Evolutionary conservation across 2,113 vertebrate species (phyloP).

Genomic region (Theristicus caerulescens): DNA sequence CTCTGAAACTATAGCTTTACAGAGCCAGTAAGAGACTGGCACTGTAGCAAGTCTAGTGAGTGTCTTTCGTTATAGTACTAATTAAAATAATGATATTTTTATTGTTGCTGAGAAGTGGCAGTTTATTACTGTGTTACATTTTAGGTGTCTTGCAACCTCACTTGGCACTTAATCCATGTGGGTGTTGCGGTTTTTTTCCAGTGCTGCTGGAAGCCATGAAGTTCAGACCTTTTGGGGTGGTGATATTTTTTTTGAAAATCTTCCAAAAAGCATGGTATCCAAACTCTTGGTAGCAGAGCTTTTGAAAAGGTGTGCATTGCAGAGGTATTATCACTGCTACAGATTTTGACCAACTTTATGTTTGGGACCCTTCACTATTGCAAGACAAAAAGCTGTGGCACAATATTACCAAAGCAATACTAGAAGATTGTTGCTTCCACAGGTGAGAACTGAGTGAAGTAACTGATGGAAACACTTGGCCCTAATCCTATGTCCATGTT

Average conservation of each 20-base stretch:
- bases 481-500: background rate
- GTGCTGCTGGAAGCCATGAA: background rate
- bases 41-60: conserved; percentile 48
- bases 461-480: background rate
- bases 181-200: background rate
- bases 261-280: background rate
- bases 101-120: conserved; percentile 50
- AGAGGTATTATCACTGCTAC: background rate
- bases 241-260: background rate
- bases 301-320: background rate
- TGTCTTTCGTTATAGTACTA: conserved; percentile 37
- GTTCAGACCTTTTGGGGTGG: background rate
- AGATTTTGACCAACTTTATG: background rate
- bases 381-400: background rate
- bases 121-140: background rate
- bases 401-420: background rate
- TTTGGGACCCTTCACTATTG: background rate
- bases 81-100: conserved; percentile 72
- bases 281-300: background rate
- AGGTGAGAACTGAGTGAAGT: background rate
- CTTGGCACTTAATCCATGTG: background rate
- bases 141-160: conserved; percentile 29
- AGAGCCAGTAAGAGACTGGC: conserved; percentile 41
- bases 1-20: conserved; percentile 41
- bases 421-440: background rate